Conservation (phyloP, 1,140 invertebrate genomes). For the Nephila pilipes region DNA sequence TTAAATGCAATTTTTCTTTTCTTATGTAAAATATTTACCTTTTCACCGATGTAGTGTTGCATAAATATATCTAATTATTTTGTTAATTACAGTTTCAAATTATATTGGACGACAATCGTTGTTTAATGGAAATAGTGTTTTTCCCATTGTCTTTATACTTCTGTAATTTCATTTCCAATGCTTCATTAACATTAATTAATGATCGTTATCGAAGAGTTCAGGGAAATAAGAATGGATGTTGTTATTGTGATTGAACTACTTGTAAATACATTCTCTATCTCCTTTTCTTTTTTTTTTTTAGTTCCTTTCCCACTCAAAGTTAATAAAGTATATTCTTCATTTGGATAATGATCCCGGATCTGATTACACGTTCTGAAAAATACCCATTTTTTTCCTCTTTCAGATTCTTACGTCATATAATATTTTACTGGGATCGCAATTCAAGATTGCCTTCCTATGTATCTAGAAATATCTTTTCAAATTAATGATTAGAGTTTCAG, state of each 20-base stretch:
- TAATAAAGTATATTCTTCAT: background rate
- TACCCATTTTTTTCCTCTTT: background rate
- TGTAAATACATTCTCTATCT: background rate
- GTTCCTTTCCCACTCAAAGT: background rate
- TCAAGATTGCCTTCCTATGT: background rate
- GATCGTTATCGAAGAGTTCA: background rate
- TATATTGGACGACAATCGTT: background rate
- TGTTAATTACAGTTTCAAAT: background rate
- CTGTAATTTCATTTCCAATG: background rate
- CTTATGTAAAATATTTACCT: no score
- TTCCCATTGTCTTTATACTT: background rate
- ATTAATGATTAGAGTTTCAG: no score
- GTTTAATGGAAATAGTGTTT: background rate
- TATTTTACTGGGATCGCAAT: background rate
- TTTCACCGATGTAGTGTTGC: no score
- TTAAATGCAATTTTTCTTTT: no score
- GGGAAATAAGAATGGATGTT: background rate
- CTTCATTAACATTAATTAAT: background rate
- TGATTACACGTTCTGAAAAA: background rate
- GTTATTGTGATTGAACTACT: constrained; percentile 16
- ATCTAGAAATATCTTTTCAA: no score
- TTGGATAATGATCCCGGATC: background rate
- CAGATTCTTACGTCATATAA: background rate
- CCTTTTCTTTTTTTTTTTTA: background rate
- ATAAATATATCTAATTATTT: background rate